Base-by-base conservation (phyloP, 2,113 vertebrate species). In the Hemichromis elongatus region DNA sequence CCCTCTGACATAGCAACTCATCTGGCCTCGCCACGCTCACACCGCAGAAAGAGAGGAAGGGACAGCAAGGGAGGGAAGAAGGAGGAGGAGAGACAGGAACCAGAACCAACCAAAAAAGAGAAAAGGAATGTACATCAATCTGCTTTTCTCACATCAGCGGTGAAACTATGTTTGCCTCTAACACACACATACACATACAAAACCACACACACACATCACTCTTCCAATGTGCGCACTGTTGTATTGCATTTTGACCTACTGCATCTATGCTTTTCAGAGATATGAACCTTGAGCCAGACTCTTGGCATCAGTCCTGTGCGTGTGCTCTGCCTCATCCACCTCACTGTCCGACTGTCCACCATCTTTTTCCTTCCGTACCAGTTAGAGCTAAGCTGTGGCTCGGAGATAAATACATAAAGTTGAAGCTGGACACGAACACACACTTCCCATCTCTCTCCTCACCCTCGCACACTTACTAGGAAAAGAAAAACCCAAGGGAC, bases 1-100 rank as follows among this genome's bases (percentile, higher is more conserved):
- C 87, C 24, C 81, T 86, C 88, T 94, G 92, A 95, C 92, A 94
- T 47, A 91, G 92, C 85, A 92, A 88, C 93, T 93, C 90, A 86
- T 91, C 90, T 70, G 86, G 75, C 78, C 86, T 93, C 40, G 24
- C 75, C 63, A 88, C 63, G 6, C 82, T 88, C 90, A 56, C 82
- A 73, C 83, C 21, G 42, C 56, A 90, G 82, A 80, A 75, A 50
- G 66, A 77, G 70, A 79, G 53, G 35, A 75, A 19, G 47, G 40
- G 63, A 26, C 40, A 13, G 73, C 21, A 24, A 57, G 53, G 16
- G 24, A 19, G 26, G 11, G 33, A 50, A 61, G 40, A 26, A 73
- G 53, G 28, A 59, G 53, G n/a, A 33, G 37, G 8, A 79, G 37
- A 24, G 24, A 12, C n/a, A 45, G 26, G 18, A 61, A 55, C 28